phyloP scores from a whole-genome alignment of 2,888 invertebrate species.

The Scaptomyza cyrtandrae region DNA sequence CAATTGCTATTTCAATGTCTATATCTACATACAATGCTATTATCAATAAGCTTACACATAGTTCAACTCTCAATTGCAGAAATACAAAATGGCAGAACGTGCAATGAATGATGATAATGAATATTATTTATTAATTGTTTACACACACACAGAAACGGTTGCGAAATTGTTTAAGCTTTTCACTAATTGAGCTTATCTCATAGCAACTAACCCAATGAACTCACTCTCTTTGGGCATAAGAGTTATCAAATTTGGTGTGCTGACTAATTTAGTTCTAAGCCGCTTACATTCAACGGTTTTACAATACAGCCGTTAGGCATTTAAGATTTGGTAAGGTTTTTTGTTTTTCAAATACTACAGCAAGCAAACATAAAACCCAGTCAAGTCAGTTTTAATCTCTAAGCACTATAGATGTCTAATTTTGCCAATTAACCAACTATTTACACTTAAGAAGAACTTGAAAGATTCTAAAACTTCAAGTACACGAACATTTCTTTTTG shows the following conservation, averaged over 20 bases:
- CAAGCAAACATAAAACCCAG: too few relatives aligned
- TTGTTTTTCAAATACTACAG: too few relatives aligned
- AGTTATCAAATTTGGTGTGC: neutral
- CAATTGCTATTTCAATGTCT: constrained; percentile 74
- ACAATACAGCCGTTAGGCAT: neutral
- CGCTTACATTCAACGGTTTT: neutral
- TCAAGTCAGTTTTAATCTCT: neutral
- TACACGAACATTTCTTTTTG: neutral
- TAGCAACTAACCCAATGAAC: constrained; percentile 12
- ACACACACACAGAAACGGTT: neutral
- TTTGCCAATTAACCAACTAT: neutral
- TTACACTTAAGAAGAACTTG: neutral
- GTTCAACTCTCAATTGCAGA: constrained; percentile 11
- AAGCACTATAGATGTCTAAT: neutral
- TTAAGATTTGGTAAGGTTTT: neutral
- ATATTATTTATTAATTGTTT: constrained; percentile 6
- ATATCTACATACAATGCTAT: constrained; percentile 58
- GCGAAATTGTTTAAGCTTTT: constrained; percentile 15
- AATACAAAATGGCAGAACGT: too few relatives aligned
- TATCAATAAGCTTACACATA: constrained; percentile 32
- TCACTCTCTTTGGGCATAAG: neutral
- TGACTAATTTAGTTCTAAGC: neutral
- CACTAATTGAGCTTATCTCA: constrained; percentile 4
- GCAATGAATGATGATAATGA: too few relatives aligned
- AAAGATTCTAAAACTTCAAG: neutral